Percentiles rank a stretch among this genome's conserved stretches.
phyloP scores from a whole-genome alignment of 1,140 invertebrate species.

The Apocrypta bakeri region DNA sequence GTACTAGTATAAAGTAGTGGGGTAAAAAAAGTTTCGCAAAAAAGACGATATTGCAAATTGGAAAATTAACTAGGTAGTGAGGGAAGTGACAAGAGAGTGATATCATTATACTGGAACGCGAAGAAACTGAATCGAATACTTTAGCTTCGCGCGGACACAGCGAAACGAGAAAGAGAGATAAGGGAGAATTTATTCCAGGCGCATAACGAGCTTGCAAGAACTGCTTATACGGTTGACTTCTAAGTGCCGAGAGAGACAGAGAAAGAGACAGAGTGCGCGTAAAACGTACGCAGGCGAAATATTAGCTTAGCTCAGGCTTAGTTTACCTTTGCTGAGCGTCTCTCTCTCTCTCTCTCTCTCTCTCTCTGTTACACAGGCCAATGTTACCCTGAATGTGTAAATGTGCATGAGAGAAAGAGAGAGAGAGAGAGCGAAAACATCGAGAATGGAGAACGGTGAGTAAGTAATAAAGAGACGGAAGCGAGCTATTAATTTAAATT shows the following conservation, averaged over 20 bases:
- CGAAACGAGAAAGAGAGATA: background rate
- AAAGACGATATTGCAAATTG: background rate
- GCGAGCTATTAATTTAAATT: too few species aligned
- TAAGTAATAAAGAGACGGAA: too few species aligned
- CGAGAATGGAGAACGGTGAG: too few species aligned
- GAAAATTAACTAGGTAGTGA: slow-evolving; percentile 7
- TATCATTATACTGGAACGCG: background rate
- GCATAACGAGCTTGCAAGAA: background rate
- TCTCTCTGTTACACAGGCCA: too few species aligned
- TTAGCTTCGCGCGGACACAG: background rate
- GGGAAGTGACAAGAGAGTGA: background rate
- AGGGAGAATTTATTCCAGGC: background rate
- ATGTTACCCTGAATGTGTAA: background rate
- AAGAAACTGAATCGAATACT: background rate
- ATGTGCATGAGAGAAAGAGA: too few species aligned
- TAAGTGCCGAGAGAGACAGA: background rate
- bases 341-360: too few species aligned
- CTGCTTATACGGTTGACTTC: background rate
- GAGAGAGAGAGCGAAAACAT: too few species aligned
- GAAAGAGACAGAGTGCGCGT: too few species aligned
- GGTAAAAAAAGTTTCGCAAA: slow-evolving; percentile 10
- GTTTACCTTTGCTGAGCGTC: background rate
- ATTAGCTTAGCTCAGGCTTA: background rate
- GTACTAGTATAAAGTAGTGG: background rate
- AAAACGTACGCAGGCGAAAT: background rate